These are phyloP conservation scores for Coregonus clupeaformis DNA, from an alignment of 2,113 vertebrate genomes.

Conservation along the genomic window DNA sequence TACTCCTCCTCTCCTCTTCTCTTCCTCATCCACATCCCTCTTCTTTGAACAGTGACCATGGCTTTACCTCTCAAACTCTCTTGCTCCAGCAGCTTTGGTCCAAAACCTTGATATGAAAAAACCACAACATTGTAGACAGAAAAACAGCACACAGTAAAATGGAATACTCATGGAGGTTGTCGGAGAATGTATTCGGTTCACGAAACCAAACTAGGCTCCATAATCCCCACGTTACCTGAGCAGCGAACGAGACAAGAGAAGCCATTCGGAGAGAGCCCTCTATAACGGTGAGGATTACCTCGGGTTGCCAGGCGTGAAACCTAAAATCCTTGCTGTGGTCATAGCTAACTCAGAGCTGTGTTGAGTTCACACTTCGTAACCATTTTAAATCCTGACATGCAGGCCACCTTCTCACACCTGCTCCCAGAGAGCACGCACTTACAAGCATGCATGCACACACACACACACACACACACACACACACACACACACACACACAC, in stretches of 20 bases:
- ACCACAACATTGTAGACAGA: too few species aligned
- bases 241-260: neutral
- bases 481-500: too few species aligned
- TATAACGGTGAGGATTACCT: constrained; percentile 10
- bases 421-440: constrained; percentile 42
- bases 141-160: too few species aligned
- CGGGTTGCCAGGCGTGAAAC: constrained; percentile 28
- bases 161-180: neutral
- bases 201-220: neutral
- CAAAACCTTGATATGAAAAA: too few species aligned
- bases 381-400: constrained; percentile 51
- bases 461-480: neutral
- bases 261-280: neutral
- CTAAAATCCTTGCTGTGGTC: constrained; percentile 42
- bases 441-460: constrained; percentile 6
- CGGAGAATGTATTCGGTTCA: neutral
- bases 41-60: too few species aligned
- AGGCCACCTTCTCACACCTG: constrained; percentile 55
- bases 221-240: neutral
- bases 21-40: too few species aligned
- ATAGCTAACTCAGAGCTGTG: constrained; percentile 46
- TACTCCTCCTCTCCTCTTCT: too few species aligned
- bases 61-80: too few species aligned
- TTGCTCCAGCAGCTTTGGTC: too few species aligned
- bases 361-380: constrained; percentile 34